Evolutionary conservation across 2,113 vertebrate species (phyloP).

Genomic region (Hippocampus guttulatus): DNA sequence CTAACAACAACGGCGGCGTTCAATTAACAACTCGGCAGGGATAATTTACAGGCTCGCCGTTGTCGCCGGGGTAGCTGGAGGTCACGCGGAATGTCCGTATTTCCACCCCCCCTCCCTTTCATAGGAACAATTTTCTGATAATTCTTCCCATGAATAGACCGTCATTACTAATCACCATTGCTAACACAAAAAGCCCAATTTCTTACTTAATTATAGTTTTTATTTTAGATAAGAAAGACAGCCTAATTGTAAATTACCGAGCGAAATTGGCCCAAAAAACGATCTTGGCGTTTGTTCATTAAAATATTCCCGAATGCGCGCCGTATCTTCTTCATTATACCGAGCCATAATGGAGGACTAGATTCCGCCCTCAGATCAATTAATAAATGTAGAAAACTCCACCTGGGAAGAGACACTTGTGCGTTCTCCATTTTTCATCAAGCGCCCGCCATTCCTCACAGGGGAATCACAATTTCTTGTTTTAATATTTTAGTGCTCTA

Average conservation of each 20-base stretch:
- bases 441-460: constrained; percentile 43
- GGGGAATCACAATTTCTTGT: constrained; percentile 66
- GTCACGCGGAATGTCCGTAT: constrained; percentile 48
- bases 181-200: constrained; percentile 60
- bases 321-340: constrained; percentile 64
- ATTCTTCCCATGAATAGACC: constrained; percentile 51
- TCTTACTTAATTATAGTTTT: constrained; percentile 64
- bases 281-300: constrained; percentile 58
- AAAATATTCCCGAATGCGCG: constrained; percentile 60
- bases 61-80: constrained; percentile 43
- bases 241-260: constrained; percentile 52
- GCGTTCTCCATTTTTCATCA: constrained; percentile 65
- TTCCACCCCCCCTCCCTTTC: constrained; percentile 53
- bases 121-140: constrained; percentile 68
- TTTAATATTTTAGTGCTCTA: constrained; percentile 78
- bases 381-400: constrained; percentile 68
- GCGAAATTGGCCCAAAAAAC: constrained; percentile 37
- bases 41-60: constrained; percentile 78
- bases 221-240: constrained; percentile 65
- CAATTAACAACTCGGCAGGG: constrained; percentile 81
- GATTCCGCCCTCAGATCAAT: constrained; percentile 64
- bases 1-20: constrained; percentile 83
- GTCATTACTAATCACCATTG: constrained; percentile 56
- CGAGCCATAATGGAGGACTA: constrained; percentile 52
- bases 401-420: constrained; percentile 58